Evolutionary conservation across 35 echinoderm and acorn worm genomes (phyloP).

Genomic region (Hemicentrotus pulcherrimus): DNA sequence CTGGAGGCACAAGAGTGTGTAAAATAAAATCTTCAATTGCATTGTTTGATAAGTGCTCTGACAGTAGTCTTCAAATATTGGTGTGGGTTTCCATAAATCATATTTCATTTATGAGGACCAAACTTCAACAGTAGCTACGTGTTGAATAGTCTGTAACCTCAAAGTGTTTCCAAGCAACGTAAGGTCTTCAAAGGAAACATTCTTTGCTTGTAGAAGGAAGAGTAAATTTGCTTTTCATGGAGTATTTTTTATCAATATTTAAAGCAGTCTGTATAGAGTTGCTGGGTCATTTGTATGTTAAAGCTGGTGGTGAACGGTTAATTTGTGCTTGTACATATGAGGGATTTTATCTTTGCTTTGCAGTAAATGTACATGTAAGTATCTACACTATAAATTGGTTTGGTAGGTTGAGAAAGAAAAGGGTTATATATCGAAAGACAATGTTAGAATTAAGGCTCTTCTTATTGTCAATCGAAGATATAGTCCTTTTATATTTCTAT

Average conservation of each 20-base stretch:
- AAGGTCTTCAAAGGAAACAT: not conserved
- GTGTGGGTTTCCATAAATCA: not conserved
- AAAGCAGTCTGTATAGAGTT: not conserved
- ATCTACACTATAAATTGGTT: not conserved
- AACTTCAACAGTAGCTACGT: not conserved
- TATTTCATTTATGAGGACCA: not conserved
- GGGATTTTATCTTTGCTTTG: not conserved
- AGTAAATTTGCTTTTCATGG: not conserved
- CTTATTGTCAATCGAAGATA: too few species aligned
- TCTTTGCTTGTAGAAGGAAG: not conserved
- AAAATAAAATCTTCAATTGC: not conserved
- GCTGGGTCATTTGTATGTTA: not conserved
- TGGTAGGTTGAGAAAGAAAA: too few species aligned
- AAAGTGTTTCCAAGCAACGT: not conserved
- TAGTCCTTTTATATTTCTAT: too few species aligned
- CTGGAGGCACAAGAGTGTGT: not conserved
- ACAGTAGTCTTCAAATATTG: not conserved
- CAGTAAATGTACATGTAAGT: not conserved
- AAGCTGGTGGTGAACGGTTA: not conserved
- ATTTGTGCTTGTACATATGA: not conserved
- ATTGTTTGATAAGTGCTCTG: not conserved
- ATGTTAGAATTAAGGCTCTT: too few species aligned
- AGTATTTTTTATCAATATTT: conserved; percentile 5
- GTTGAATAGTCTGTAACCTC: not conserved
- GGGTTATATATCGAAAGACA: too few species aligned